A percentile compares a stretch with the other conserved stretches of the same genome.
phyloP scores from a whole-genome alignment of 2,113 vertebrate genomes.

The Colistium nudipinnis region DNA sequence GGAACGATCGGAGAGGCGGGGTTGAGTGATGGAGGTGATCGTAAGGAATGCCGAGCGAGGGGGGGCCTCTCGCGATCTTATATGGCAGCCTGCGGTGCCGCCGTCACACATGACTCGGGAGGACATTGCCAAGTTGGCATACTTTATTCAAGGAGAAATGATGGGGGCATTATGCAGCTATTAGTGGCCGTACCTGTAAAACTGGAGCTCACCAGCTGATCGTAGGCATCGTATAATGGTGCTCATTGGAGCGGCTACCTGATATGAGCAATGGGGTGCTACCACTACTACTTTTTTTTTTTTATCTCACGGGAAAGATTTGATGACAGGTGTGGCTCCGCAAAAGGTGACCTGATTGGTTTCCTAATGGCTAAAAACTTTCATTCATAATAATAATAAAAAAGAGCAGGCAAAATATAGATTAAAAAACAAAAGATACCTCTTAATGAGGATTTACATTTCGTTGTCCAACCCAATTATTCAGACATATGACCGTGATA shows the following conservation, averaged over 20 bases:
- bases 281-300: not conserved
- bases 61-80: slow-evolving; percentile 35
- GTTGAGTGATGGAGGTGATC: slow-evolving; percentile 38
- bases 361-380: not conserved
- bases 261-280: not conserved
- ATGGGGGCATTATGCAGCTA: slow-evolving; percentile 41
- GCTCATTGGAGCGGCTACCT: not conserved
- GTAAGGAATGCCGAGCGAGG: slow-evolving; percentile 51
- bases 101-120: slow-evolving; percentile 17
- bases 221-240: not conserved
- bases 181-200: slow-evolving; percentile 25
- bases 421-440: no score
- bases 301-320: not conserved
- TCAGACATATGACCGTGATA: not conserved
- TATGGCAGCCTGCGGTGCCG: not conserved
- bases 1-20: slow-evolving; percentile 33
- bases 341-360: not conserved
- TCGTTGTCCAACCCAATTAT: not conserved
- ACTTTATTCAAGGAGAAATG: slow-evolving; percentile 10
- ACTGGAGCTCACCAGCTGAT: slow-evolving; percentile 7
- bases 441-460: not conserved
- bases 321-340: not conserved
- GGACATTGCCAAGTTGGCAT: slow-evolving; percentile 23
- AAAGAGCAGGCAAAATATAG: no score
- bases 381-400: no score